These are phyloP conservation scores for Branchellion lobata DNA, from an alignment of 2,888 invertebrate genomes.

Conservation along the genomic window DNA sequence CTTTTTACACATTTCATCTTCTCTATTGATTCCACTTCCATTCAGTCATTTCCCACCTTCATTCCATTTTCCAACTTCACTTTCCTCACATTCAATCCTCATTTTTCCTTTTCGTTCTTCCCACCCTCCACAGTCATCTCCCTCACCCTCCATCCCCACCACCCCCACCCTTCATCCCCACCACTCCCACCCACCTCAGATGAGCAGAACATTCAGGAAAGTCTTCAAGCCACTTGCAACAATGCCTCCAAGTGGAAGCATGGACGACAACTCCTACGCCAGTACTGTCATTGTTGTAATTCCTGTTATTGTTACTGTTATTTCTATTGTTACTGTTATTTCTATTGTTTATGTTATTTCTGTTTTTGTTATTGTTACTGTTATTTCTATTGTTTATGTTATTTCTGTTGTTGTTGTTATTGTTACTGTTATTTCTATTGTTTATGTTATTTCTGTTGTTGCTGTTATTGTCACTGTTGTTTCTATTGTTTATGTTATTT, in stretches of 20 bases:
- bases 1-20: too few relatives aligned
- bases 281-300: slow-evolving; percentile 69
- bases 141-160: slow-evolving; percentile 74
- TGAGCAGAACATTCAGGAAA: slow-evolving; percentile 45
- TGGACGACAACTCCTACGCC: slow-evolving; percentile 90
- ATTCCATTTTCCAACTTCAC: too few relatives aligned
- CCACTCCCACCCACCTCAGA: slow-evolving; percentile 1
- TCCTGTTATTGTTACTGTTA: neutral
- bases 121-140: too few relatives aligned
- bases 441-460: neutral
- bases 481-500: too few relatives aligned
- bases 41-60: too few relatives aligned
- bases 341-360: neutral
- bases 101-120: too few relatives aligned
- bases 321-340: neutral
- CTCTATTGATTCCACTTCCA: too few relatives aligned
- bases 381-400: neutral
- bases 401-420: neutral
- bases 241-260: slow-evolving; percentile 87
- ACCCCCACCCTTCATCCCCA: slow-evolving; percentile 43
- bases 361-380: neutral
- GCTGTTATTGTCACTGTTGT: too few relatives aligned
- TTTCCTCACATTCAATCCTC: slow-evolving; percentile 63
- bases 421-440: neutral
- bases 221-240: slow-evolving; percentile 53